A percentile compares a stretch with the other conserved stretches of the same genome.
Conservation (phyloP, 2,888 invertebrate genomes). For the Xylota sylvarum region DNA sequence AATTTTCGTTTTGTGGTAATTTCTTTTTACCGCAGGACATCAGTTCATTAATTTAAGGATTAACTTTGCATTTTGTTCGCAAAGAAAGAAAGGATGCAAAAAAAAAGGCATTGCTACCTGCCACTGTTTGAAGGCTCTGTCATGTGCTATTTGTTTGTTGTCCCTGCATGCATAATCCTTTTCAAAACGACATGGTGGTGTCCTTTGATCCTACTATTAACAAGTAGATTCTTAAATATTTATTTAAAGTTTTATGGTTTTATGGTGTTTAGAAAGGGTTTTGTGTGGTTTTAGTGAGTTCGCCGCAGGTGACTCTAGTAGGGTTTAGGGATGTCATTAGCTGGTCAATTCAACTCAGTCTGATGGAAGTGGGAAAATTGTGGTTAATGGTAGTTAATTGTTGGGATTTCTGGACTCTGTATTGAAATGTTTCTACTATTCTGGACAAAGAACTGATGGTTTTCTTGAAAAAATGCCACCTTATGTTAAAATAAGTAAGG, state of each 20-base stretch:
- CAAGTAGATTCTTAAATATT: constrained; percentile 41
- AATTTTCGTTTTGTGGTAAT: constrained; percentile 42
- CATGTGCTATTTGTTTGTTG: constrained; percentile 72
- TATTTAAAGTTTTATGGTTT: constrained; percentile 42
- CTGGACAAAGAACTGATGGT: too few relatives aligned
- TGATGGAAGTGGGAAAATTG: constrained; percentile 11
- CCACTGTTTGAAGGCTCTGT: constrained; percentile 62
- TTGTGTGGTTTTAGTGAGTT: neutral
- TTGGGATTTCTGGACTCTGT: neutral
- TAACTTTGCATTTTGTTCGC: constrained; percentile 50
- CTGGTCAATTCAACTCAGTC: constrained; percentile 22
- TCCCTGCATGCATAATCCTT: constrained; percentile 61
- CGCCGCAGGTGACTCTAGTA: constrained; percentile 48
- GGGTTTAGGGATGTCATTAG: constrained; percentile 58
- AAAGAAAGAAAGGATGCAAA: constrained; percentile 44
- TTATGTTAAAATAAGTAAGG: too few relatives aligned
- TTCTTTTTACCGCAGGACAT: constrained; percentile 37
- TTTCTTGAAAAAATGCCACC: too few relatives aligned
- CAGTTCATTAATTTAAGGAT: constrained; percentile 74
- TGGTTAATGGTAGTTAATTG: constrained; percentile 26
- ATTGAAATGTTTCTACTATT: too few relatives aligned
- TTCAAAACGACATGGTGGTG: constrained; percentile 40
- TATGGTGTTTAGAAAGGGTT: constrained; percentile 5
- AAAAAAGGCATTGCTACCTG: constrained; percentile 40
- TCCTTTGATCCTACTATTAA: constrained; percentile 42